phyloP scores from a whole-genome alignment of 2,113 vertebrate species.

The Hippopotamus amphibius region DNA sequence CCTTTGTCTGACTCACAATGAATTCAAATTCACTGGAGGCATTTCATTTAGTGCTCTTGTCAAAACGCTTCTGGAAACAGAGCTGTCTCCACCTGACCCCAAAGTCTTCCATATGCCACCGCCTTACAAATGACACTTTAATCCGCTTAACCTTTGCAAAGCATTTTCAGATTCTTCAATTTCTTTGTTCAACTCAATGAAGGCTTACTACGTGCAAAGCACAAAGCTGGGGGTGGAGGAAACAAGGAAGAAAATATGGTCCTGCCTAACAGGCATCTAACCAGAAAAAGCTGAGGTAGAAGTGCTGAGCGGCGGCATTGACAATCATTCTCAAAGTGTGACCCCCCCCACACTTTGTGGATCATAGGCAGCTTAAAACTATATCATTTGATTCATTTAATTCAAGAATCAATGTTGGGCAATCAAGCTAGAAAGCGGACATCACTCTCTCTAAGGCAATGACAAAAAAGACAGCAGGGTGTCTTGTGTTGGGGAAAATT shows the following conservation, averaged over 20 bases:
- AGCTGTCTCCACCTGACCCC: neutral
- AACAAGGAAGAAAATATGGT: neutral
- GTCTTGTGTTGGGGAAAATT: neutral
- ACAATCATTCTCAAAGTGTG: neutral
- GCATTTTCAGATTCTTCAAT: neutral
- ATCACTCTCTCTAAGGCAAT: neutral
- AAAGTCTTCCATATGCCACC: neutral
- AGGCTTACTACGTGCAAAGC: neutral
- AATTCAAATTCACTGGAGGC: slow-evolving; percentile 52
- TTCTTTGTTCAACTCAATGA: neutral
- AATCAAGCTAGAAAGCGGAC: neutral
- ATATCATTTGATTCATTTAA: neutral
- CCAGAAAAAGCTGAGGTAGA: neutral
- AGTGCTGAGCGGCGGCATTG: neutral
- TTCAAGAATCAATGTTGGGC: neutral
- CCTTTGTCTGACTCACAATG: slow-evolving; percentile 62
- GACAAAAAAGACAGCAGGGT: neutral
- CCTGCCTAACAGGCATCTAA: too few relatives aligned
- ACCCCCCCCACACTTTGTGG: neutral
- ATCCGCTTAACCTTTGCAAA: slow-evolving; percentile 33
- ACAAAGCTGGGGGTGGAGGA: too few relatives aligned
- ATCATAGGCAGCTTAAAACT: neutral
- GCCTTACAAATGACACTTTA: neutral
- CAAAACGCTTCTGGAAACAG: slow-evolving; percentile 35
- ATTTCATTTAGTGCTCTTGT: slow-evolving; percentile 45